These are phyloP conservation scores for Caenorhabditis macrosperma DNA, from an alignment of 2,888 invertebrate genomes.

Conservation along the genomic window DNA sequence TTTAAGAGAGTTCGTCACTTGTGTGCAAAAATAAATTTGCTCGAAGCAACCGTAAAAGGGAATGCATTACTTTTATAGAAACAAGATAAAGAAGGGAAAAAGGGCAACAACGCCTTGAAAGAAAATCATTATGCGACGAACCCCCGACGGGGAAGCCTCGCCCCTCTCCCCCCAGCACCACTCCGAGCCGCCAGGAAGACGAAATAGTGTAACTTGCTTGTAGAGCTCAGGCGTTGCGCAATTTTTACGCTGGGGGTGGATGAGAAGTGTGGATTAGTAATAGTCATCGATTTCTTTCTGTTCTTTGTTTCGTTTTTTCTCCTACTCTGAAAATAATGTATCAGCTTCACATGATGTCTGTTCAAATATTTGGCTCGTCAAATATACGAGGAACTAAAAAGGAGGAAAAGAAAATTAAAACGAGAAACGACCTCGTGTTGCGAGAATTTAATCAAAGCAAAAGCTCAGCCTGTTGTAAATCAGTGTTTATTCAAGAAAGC, in stretches of 20 bases:
- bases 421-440: too few species aligned
- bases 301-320: too few species aligned
- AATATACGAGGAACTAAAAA: background rate
- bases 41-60: too few species aligned
- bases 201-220: background rate
- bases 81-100: background rate
- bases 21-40: too few species aligned
- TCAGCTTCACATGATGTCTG: background rate
- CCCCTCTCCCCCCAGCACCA: background rate
- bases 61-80: too few species aligned
- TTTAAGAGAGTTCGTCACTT: too few species aligned
- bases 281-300: background rate
- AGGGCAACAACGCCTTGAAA: background rate
- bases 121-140: background rate
- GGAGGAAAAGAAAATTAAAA: background rate
- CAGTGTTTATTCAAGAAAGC: too few species aligned
- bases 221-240: background rate
- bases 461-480: too few species aligned
- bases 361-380: slow-evolving; percentile 25
- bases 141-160: background rate
- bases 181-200: background rate
- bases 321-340: too few species aligned
- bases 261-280: background rate
- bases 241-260: background rate
- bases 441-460: too few species aligned